Evolutionary conservation across 35 echinoderm and acorn worm genomes (phyloP).

Genomic region (Holothuria glaberrima): DNA sequence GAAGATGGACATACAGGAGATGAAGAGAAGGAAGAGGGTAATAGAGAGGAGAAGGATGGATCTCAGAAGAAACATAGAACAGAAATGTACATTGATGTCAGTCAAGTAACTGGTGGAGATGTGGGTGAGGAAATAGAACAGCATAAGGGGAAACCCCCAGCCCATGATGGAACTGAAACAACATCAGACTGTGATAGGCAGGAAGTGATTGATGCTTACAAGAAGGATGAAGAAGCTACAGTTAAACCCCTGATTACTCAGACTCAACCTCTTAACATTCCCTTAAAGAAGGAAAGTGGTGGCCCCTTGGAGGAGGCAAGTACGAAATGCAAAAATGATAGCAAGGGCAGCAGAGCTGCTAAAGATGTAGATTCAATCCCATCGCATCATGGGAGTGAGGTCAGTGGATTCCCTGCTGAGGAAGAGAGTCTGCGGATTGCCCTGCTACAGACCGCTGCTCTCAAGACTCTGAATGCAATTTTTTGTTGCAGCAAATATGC

Average conservation of each 20-base stretch:
- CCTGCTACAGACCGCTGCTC: slow-evolving; percentile 71
- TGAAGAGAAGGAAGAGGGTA: background rate
- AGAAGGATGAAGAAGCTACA: background rate
- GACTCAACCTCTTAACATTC: background rate
- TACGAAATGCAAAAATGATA: background rate
- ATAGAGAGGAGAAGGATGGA: background rate
- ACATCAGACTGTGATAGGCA: background rate
- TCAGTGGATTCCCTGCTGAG: background rate
- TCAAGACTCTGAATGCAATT: slow-evolving; percentile 85
- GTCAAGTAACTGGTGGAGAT: slow-evolving; percentile 3
- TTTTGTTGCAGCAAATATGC: slow-evolving; percentile 91
- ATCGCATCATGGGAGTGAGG: background rate
- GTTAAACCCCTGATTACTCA: background rate
- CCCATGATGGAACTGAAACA: background rate
- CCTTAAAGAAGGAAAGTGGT: background rate
- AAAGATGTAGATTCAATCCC: background rate
- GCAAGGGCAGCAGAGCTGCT: background rate
- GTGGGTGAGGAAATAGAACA: slow-evolving; percentile 58
- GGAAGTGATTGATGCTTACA: background rate
- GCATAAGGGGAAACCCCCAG: background rate
- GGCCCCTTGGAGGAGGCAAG: background rate
- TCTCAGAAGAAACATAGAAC: background rate
- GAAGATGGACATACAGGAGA: slow-evolving; percentile 54
- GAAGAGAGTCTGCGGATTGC: slow-evolving; percentile 20
- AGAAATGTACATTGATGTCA: slow-evolving; percentile 31